Evolutionary conservation across 2,888 invertebrate genomes (phyloP).

Genomic region (Drosophila greeni): DNA sequence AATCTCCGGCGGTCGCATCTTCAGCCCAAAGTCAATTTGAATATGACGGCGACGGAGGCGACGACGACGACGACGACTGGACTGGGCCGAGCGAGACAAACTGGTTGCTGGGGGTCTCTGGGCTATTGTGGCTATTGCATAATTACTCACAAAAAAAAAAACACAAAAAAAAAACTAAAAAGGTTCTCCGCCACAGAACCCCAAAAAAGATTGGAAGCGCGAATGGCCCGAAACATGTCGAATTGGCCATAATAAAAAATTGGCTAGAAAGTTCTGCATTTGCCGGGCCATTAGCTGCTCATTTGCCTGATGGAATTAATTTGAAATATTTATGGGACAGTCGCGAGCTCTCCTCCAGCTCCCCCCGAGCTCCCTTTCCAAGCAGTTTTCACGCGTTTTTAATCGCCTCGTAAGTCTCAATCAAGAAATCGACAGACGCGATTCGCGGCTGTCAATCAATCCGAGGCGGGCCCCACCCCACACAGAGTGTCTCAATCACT

Average conservation of each 20-base stretch:
- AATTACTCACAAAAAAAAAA: slow-evolving; percentile 53
- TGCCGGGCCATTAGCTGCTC: slow-evolving; percentile 45
- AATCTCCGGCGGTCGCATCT: slow-evolving; percentile 58
- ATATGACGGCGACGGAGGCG: slow-evolving; percentile 60
- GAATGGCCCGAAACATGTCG: slow-evolving; percentile 5
- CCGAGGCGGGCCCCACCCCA: slow-evolving; percentile 24
- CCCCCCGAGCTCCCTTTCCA: not conserved
- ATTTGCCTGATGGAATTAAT: slow-evolving; percentile 62
- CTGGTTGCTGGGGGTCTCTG: slow-evolving; percentile 56
- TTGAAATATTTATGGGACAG: slow-evolving; percentile 49
- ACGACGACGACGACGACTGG: slow-evolving; percentile 49
- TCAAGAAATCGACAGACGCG: slow-evolving; percentile 31
- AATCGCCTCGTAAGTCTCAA: slow-evolving; percentile 47
- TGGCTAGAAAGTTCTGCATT: slow-evolving; percentile 41
- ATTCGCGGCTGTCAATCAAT: slow-evolving; percentile 42
- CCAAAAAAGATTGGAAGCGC: slow-evolving; percentile 18
- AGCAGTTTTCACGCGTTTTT: slow-evolving; percentile 49
- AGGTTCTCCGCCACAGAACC: slow-evolving; percentile 44
- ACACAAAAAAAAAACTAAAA: slow-evolving; percentile 37
- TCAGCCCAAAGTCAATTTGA: slow-evolving; percentile 67
- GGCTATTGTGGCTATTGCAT: slow-evolving; percentile 53
- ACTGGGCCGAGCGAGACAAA: slow-evolving; percentile 61
- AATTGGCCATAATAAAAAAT: slow-evolving; percentile 21
- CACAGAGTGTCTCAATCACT: slow-evolving; percentile 52
- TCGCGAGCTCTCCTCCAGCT: not conserved